Conservation (phyloP, 1,140 invertebrate genomes). For the Saccostrea echinata region DNA sequence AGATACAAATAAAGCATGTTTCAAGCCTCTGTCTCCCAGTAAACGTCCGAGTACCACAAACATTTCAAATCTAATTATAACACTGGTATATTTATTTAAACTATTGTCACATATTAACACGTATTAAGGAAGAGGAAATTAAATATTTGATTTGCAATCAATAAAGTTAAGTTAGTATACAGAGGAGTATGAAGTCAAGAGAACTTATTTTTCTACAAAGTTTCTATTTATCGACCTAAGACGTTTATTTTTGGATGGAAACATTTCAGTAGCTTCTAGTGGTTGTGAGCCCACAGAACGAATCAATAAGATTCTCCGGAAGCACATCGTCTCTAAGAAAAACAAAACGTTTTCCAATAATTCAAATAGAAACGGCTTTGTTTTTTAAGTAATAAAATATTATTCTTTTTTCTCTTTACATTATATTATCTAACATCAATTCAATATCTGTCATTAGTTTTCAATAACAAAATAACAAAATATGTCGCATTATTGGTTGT, state of each 20-base stretch:
- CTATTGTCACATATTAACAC: background rate
- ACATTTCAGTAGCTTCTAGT: background rate
- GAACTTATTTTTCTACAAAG: background rate
- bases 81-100: background rate
- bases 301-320: background rate
- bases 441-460: background rate
- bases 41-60: background rate
- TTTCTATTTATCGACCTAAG: background rate
- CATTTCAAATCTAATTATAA: conserved; percentile 6
- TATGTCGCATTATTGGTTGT: background rate
- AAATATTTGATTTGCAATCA: conserved; percentile 26
- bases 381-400: background rate
- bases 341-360: background rate
- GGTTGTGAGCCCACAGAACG: background rate
- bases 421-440: background rate
- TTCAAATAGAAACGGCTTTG: background rate
- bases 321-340: conserved; percentile 1
- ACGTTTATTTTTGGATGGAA: background rate
- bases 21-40: background rate
- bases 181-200: background rate
- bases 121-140: background rate
- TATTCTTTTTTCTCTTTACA: background rate
- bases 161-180: conserved; percentile 2
- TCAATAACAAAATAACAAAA: background rate
- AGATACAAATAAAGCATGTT: background rate